Evolutionary conservation across 30 jellyfish, hydroid and myxozoan species (phyloP).

Genomic region (Hydractinia echinata): DNA sequence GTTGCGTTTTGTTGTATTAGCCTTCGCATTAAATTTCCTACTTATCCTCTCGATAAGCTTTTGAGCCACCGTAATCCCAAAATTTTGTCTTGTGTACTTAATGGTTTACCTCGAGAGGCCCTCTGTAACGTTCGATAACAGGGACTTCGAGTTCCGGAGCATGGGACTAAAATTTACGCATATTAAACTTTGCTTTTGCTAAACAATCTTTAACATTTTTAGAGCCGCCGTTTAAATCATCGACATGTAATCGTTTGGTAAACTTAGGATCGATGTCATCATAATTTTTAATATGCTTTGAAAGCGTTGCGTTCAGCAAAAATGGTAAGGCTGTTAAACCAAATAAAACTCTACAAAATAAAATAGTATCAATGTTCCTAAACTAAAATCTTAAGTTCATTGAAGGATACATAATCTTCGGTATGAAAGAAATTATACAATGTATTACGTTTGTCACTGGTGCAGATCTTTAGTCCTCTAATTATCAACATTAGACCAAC

Average conservation of each 20-base stretch:
- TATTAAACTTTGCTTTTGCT: too few relatives aligned
- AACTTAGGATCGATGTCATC: background rate
- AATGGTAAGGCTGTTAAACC: conserved; percentile 26
- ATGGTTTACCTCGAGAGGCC: background rate
- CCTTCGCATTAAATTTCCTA: background rate
- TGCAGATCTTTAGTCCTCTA: too few relatives aligned
- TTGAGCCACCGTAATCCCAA: background rate
- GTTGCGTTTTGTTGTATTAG: background rate
- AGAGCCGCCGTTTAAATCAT: too few relatives aligned
- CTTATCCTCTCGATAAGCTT: background rate
- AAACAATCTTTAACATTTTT: too few relatives aligned
- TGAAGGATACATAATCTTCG: too few relatives aligned
- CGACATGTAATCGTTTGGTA: too few relatives aligned
- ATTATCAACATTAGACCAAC: too few relatives aligned
- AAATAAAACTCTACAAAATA: background rate
- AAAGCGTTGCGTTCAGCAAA: conserved; percentile 3
- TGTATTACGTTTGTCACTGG: too few relatives aligned
- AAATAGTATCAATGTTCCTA: too few relatives aligned
- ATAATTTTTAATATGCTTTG: background rate
- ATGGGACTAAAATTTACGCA: background rate
- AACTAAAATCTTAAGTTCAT: too few relatives aligned
- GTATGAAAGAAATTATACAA: too few relatives aligned
- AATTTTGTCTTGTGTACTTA: background rate
- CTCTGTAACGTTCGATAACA: background rate
- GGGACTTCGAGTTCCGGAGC: background rate